A percentile compares a stretch with the other conserved stretches of the same genome.
phyloP scores from a whole-genome alignment of 2,888 invertebrate genomes.

The Phengaris arion region DNA sequence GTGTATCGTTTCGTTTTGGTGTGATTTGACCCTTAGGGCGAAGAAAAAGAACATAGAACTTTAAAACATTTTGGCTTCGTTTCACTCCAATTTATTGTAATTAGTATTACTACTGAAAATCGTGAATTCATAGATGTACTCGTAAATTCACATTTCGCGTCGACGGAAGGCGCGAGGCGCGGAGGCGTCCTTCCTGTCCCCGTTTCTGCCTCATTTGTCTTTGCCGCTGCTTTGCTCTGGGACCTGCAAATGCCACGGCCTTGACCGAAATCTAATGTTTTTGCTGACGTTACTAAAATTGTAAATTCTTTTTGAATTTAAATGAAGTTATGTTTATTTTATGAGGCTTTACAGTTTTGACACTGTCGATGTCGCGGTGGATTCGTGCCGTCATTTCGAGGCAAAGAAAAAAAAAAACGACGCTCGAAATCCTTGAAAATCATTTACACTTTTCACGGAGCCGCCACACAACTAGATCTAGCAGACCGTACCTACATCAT shows the following conservation, averaged over 20 bases:
- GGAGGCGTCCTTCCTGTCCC: neutral
- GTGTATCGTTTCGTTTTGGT: too few relatives aligned
- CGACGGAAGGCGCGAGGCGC: slow-evolving; percentile 9
- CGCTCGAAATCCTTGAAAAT: too few relatives aligned
- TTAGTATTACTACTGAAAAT: neutral
- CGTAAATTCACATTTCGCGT: slow-evolving; percentile 5
- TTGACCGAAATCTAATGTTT: neutral
- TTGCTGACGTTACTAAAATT: neutral
- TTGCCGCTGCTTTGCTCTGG: neutral
- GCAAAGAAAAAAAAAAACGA: too few relatives aligned
- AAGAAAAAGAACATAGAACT: too few relatives aligned
- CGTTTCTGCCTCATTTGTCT: slow-evolving; percentile 3
- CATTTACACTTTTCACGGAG: too few relatives aligned
- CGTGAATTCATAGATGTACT: neutral
- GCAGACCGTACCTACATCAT: too few relatives aligned
- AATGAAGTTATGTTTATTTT: neutral
- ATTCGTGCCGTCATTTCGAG: too few relatives aligned
- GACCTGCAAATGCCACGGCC: neutral
- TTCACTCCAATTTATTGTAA: neutral
- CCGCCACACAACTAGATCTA: too few relatives aligned
- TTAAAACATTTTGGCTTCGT: too few relatives aligned
- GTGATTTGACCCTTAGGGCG: too few relatives aligned
- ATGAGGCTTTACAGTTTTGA: neutral
- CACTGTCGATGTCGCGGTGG: too few relatives aligned
- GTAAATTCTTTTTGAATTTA: neutral